A percentile compares a stretch with the other conserved stretches of the same genome.
phyloP scores from a whole-genome alignment of 2,888 invertebrate species.

The Acleris holmiana region DNA sequence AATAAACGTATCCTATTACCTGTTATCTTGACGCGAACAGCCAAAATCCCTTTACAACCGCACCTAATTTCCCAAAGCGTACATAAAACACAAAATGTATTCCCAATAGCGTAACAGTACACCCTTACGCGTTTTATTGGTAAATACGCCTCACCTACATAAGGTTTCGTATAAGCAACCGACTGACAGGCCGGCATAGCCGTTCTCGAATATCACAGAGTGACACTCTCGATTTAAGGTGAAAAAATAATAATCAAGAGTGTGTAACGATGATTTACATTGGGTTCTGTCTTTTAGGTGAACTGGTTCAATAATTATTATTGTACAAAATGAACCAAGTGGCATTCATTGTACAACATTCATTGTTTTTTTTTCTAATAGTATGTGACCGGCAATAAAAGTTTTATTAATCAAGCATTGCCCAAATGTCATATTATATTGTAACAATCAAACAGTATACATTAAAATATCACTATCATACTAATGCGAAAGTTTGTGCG shows the following conservation, averaged over 20 bases:
- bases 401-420: too few species aligned
- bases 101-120: conserved; percentile 34
- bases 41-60: conserved; percentile 11
- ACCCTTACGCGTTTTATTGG: conserved; percentile 36
- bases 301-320: too few species aligned
- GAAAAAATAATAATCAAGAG: conserved; percentile 49
- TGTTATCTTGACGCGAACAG: background rate
- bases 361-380: too few species aligned
- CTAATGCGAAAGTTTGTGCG: too few species aligned
- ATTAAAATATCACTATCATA: too few species aligned
- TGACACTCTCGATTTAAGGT: conserved; percentile 70
- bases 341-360: too few species aligned
- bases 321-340: too few species aligned
- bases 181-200: conserved; percentile 49
- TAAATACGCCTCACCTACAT: conserved; percentile 47
- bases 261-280: background rate
- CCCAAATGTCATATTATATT: too few species aligned
- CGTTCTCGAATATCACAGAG: conserved; percentile 59
- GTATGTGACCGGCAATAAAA: too few species aligned
- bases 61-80: conserved; percentile 23
- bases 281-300: conserved; percentile 26
- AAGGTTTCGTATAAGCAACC: conserved; percentile 58
- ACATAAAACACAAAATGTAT: conserved; percentile 24
- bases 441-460: too few species aligned
- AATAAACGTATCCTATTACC: background rate